phyloP scores from a whole-genome alignment of 2,113 vertebrate genomes.

The Pelobates fuscus region DNA sequence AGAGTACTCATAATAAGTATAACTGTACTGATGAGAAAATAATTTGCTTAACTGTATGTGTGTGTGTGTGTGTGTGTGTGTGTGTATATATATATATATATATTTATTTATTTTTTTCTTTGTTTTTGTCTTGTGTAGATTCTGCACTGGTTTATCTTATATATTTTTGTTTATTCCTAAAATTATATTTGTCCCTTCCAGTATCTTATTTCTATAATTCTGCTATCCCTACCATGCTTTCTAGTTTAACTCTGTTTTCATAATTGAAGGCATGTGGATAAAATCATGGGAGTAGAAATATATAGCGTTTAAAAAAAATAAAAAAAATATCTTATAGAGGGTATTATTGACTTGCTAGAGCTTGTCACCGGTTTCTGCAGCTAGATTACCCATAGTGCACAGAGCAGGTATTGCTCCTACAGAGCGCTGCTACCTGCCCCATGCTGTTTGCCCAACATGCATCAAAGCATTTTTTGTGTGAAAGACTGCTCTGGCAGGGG shows the following conservation, averaged over 20 bases:
- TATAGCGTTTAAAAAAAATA: background rate
- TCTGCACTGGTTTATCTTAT: no score
- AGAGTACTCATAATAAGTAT: no score
- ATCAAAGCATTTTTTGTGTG: slow-evolving; percentile 40
- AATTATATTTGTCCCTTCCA: background rate
- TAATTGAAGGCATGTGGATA: background rate
- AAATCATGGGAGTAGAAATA: background rate
- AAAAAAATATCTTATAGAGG: slow-evolving; percentile 65
- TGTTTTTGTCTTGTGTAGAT: background rate
- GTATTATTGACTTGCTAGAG: slow-evolving; percentile 14
- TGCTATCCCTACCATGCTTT: background rate
- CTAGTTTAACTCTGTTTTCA: background rate
- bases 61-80: no score
- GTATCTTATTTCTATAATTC: background rate
- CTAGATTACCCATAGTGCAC: slow-evolving; percentile 38
- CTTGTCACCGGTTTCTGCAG: slow-evolving; percentile 29
- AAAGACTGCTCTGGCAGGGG: slow-evolving; percentile 19
- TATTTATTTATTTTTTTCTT: background rate
- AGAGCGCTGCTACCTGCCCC: slow-evolving; percentile 40
- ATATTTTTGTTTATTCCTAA: no score
- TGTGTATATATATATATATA: no score
- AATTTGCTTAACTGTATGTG: no score
- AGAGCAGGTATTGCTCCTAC: slow-evolving; percentile 42
- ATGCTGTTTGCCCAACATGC: slow-evolving; percentile 45
- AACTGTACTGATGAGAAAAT: no score